Percentiles rank a stretch among this genome's conserved stretches.
Evolutionary conservation across 2,888 invertebrate genomes (phyloP).

Genomic region (Synergus laeviventris): DNA sequence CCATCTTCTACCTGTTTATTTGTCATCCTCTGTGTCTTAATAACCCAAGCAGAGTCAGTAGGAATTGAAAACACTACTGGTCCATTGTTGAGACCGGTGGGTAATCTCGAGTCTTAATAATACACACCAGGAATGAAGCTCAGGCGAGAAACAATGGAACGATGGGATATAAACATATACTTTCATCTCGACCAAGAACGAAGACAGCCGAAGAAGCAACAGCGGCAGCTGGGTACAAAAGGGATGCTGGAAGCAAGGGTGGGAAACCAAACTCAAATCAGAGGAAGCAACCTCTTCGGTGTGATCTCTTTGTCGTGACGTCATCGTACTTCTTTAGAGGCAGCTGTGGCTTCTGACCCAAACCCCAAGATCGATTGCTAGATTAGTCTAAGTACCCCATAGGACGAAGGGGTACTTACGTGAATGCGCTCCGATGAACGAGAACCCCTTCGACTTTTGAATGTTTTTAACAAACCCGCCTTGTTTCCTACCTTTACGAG

Average conservation of each 20-base stretch:
- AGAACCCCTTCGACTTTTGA: slow-evolving; percentile 40
- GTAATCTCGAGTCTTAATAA: slow-evolving; percentile 23
- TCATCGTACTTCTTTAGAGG: slow-evolving; percentile 54
- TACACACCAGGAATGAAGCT: not conserved
- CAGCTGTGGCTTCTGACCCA: slow-evolving; percentile 71
- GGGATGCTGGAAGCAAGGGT: slow-evolving; percentile 44
- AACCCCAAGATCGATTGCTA: slow-evolving; percentile 71
- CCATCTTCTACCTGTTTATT: not conserved
- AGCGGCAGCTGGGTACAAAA: slow-evolving; percentile 30
- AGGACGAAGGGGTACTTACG: slow-evolving; percentile 49
- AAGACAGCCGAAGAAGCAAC: not conserved
- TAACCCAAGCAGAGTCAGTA: not conserved
- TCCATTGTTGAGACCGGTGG: slow-evolving; percentile 20
- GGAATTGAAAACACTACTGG: slow-evolving; percentile 7
- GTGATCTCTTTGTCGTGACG: slow-evolving; percentile 65
- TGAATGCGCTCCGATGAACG: slow-evolving; percentile 32
- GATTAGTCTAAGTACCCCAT: slow-evolving; percentile 52
- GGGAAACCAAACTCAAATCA: slow-evolving; percentile 56
- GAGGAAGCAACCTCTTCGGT: slow-evolving; percentile 52
- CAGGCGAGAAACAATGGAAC: slow-evolving; percentile 29
- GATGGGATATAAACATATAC: slow-evolving; percentile 31
- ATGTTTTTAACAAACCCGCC: slow-evolving; percentile 38
- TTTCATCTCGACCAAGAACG: slow-evolving; percentile 1
- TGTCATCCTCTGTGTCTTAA: not conserved
- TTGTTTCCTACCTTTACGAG: slow-evolving; percentile 22